Conservation (phyloP, 2,113 vertebrate genomes). For the Condylura cristata region DNA sequence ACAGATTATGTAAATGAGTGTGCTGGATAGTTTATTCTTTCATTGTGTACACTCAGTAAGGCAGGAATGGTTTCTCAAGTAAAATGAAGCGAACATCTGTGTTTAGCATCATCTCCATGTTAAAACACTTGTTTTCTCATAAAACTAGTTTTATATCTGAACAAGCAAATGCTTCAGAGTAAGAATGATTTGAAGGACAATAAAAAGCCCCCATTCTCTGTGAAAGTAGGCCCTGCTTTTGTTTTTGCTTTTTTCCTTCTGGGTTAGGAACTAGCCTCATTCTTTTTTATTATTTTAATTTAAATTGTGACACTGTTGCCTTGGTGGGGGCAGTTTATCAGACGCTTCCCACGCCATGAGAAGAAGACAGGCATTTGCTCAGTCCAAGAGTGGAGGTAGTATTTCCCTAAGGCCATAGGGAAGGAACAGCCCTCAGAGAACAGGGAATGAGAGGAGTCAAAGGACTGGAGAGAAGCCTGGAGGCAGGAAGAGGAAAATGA, state of each 20-base stretch:
- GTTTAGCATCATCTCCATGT: neutral
- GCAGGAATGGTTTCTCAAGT: conserved; percentile 43
- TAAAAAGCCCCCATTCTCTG: neutral
- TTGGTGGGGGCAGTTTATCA: neutral
- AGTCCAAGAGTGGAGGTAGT: fast-evolving
- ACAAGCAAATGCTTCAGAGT: neutral
- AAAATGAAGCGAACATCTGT: conserved; percentile 58
- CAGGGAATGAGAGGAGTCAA: neutral
- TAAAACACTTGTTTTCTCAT: conserved; percentile 44
- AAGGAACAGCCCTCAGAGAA: neutral
- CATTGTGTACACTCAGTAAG: neutral
- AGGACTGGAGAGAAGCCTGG: neutral
- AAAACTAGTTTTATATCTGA: conserved; percentile 26
- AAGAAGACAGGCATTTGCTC: neutral
- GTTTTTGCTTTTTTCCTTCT: neutral
- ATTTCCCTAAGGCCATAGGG: neutral
- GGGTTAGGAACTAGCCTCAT: neutral
- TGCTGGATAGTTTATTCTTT: conserved; percentile 49
- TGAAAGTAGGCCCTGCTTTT: neutral
- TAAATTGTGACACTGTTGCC: neutral
- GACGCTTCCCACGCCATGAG: neutral
- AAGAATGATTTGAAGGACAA: neutral
- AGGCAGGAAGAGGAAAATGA: neutral
- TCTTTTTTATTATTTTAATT: neutral
- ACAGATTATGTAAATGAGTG: conserved; percentile 70